Conservation (phyloP, 37 sponge, comb jelly and placozoan species). For the Crambe crambe region DNA sequence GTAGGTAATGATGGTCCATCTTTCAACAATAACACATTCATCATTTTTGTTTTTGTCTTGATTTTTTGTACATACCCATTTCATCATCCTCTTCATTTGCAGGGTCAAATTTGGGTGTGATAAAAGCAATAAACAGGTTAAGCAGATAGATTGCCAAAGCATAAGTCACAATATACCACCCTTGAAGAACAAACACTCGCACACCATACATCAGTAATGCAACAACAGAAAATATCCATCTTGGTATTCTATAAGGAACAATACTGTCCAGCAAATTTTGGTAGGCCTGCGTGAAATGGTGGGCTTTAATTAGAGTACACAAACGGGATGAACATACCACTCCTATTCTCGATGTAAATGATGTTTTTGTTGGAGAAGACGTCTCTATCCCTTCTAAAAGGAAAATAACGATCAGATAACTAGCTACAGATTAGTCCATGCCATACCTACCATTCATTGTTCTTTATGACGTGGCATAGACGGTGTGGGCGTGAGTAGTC, state of each 20-base stretch:
- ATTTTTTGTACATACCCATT: neutral
- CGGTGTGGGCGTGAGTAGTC: no score
- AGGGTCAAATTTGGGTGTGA: constrained; percentile 95
- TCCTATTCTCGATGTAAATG: no score
- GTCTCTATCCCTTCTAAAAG: no score
- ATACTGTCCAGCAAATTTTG: constrained; percentile 79
- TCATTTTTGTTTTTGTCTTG: neutral
- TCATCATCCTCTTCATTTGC: constrained; percentile 55
- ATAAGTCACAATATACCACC: constrained; percentile 94
- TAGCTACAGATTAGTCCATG: no score
- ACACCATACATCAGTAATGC: constrained; percentile 50
- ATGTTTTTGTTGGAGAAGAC: no score
- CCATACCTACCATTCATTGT: no score
- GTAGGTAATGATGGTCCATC: constrained; percentile 93
- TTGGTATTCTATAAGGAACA: constrained; percentile 43
- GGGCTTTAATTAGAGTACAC: no score
- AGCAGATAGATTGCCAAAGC: constrained; percentile 91
- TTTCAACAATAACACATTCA: neutral
- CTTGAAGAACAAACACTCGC: constrained; percentile 63
- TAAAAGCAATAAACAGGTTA: constrained; percentile 89
- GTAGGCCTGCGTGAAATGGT: constrained; percentile 42
- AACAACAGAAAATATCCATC: constrained; percentile 60
- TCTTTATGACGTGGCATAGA: no score
- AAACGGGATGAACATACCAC: no score
- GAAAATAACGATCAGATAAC: no score